Percentiles rank a stretch among this genome's conserved stretches.
phyloP scores from a whole-genome alignment of 2,797 vertebrate genomes.

The Notoglanidium macrostoma region DNA sequence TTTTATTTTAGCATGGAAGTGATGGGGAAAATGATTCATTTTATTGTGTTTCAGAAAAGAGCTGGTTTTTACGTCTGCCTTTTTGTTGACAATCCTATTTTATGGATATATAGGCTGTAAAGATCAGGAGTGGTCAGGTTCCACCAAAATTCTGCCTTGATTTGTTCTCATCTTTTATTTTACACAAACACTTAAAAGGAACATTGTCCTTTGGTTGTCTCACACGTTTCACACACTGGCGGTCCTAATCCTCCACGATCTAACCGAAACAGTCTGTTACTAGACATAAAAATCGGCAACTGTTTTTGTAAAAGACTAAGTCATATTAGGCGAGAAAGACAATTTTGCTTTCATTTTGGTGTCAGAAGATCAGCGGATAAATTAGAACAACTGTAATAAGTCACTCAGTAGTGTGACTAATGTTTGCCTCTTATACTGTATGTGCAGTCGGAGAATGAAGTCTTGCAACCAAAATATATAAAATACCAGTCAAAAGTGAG shows the following conservation, averaged over 20 bases:
- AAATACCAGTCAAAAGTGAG: background rate
- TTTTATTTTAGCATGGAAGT: background rate
- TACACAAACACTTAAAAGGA: background rate
- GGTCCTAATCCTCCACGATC: background rate
- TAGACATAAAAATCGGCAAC: constrained; percentile 2
- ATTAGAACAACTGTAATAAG: background rate
- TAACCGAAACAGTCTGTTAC: background rate
- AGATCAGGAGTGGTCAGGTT: background rate
- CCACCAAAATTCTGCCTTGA: background rate
- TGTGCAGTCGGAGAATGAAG: background rate
- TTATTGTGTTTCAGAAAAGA: constrained; percentile 10
- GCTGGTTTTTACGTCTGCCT: background rate
- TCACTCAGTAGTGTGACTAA: constrained; percentile 12
- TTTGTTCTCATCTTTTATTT: background rate
- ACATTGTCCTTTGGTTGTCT: background rate
- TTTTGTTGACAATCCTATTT: background rate
- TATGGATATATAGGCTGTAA: background rate
- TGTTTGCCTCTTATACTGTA: constrained; percentile 11
- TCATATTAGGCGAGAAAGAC: constrained; percentile 15
- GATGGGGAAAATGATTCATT: background rate
- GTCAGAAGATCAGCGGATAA: background rate
- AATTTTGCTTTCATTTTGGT: constrained; percentile 12
- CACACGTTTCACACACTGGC: background rate
- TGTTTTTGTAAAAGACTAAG: constrained; percentile 32
- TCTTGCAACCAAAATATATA: constrained; percentile 8